These are phyloP conservation scores for Drosophila monieri DNA, from an alignment of 2,888 invertebrate species.

Conservation along the genomic window DNA sequence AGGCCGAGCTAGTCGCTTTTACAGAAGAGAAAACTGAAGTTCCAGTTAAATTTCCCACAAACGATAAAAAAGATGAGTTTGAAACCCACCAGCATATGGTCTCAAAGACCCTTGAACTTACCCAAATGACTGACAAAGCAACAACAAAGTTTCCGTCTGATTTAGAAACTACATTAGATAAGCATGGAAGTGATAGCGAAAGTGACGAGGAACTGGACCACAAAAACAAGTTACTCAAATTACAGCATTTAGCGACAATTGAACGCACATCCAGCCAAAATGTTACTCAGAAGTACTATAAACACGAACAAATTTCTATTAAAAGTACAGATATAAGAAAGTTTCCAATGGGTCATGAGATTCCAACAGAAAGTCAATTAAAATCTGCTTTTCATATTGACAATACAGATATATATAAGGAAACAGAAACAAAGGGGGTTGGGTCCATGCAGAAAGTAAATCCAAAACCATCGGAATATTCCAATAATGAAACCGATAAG, in stretches of 20 bases:
- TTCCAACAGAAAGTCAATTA: neutral
- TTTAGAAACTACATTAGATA: neutral
- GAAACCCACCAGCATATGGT: constrained; percentile 9
- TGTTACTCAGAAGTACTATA: neutral
- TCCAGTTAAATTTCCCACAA: constrained; percentile 54
- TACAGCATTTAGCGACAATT: constrained; percentile 27
- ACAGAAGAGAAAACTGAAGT: constrained; percentile 3
- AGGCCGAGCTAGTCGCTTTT: constrained; percentile 7
- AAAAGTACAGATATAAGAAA: constrained; percentile 3
- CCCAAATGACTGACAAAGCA: constrained; percentile 1
- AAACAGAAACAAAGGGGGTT: neutral
- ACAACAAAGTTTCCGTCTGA: constrained; percentile 51
- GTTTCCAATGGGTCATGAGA: constrained; percentile 39
- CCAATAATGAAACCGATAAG: constrained; percentile 2
- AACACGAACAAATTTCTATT: neutral
- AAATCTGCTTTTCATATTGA: constrained; percentile 4
- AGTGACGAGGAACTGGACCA: constrained; percentile 63
- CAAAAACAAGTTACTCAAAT: constrained; percentile 10
- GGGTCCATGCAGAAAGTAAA: no score
- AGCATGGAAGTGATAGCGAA: constrained; percentile 47
- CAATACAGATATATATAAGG: neutral
- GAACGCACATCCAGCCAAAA: constrained; percentile 12
- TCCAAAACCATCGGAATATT: neutral
- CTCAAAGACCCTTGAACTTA: constrained; percentile 1
- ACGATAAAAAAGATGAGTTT: constrained; percentile 13